phyloP scores from a whole-genome alignment of 2,113 vertebrate genomes.

The Anhinga anhinga region DNA sequence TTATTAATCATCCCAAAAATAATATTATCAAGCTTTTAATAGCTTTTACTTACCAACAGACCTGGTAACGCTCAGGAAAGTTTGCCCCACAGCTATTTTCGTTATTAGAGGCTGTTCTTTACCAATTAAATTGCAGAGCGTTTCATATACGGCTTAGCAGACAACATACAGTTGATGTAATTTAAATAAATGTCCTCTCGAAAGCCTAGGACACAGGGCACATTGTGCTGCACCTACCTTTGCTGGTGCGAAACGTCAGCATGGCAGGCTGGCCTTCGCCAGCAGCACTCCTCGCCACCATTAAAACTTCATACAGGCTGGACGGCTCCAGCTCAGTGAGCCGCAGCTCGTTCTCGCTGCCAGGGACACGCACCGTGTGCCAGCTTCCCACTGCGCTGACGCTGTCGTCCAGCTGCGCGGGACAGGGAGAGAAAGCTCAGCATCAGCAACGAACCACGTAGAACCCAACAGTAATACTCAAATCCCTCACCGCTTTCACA shows the following conservation, averaged over 20 bases:
- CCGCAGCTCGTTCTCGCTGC: slow-evolving; percentile 90
- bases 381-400: slow-evolving; percentile 77
- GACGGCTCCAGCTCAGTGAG: slow-evolving; percentile 90
- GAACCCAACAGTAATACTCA: accelerated
- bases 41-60: neutral
- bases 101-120: neutral
- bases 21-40: neutral
- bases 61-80: neutral
- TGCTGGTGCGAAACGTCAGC: slow-evolving; percentile 97
- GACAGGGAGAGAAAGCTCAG: neutral
- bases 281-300: slow-evolving; percentile 89
- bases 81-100: neutral
- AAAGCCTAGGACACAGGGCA: neutral
- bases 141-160: neutral
- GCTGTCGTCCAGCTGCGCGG: slow-evolving; percentile 83
- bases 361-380: slow-evolving; percentile 92
- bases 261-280: slow-evolving; percentile 95
- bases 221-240: slow-evolving; percentile 75
- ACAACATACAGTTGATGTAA: neutral
- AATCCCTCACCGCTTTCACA: accelerated
- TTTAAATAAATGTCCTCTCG: neutral
- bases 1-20: neutral
- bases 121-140: neutral
- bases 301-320: slow-evolving; percentile 95
- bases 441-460: accelerated